Conservation (phyloP, 2,888 invertebrate genomes). For the Esperia sulphurella region DNA sequence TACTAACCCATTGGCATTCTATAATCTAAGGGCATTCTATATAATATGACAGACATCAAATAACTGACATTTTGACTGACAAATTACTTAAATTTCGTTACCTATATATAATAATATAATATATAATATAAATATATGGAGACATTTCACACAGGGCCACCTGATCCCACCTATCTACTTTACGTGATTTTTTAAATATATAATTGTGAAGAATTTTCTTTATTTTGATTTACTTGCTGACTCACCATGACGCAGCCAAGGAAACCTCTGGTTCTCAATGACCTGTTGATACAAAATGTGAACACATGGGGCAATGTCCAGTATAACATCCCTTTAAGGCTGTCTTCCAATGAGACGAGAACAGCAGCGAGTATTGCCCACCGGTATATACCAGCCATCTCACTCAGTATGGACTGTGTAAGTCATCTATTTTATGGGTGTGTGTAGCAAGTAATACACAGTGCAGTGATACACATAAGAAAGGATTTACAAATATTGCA, state of each 20-base stretch:
- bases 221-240: conserved; percentile 11
- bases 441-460: no score
- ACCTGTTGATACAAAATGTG: conserved; percentile 58
- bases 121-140: no score
- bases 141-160: no score
- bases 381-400: conserved; percentile 61
- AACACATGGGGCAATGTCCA: conserved; percentile 73
- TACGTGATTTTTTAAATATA: background rate
- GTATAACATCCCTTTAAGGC: conserved; percentile 62
- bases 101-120: no score
- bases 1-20: no score
- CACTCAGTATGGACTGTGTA: conserved; percentile 64
- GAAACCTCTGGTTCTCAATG: conserved; percentile 47
- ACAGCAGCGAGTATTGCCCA: conserved; percentile 49
- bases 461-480: no score
- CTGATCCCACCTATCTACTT: no score
- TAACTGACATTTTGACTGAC: no score
- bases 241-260: background rate
- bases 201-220: background rate
- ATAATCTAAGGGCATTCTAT: no score
- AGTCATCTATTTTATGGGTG: conserved; percentile 33
- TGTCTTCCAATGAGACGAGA: conserved; percentile 63
- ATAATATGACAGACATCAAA: no score
- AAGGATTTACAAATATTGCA: no score
- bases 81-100: no score